Conservation (phyloP, 2,888 invertebrate genomes). For the Omphaloscelis lunosa region DNA sequence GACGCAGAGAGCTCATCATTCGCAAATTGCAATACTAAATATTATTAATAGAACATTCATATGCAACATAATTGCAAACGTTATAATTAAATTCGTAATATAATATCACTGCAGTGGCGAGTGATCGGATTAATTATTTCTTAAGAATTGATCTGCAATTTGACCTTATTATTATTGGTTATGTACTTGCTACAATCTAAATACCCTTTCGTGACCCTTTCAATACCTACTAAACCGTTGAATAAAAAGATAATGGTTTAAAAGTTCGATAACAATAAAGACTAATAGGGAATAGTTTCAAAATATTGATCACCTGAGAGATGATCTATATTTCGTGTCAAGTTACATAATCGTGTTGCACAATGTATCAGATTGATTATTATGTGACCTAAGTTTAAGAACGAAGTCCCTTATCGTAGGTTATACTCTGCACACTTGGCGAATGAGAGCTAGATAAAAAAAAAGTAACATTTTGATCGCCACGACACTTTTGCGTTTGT, state of each 20-base stretch:
- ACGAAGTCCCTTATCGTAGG: background rate
- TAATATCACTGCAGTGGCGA: constrained; percentile 42
- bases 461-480: too few relatives aligned
- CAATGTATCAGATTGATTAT: background rate
- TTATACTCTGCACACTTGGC: background rate
- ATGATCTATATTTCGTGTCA: background rate
- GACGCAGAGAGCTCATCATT: background rate
- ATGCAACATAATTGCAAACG: constrained; percentile 4
- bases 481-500: too few relatives aligned
- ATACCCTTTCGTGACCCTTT: too few relatives aligned
- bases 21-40: background rate
- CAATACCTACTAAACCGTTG: constrained; percentile 6
- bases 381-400: background rate
- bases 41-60: background rate
- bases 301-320: background rate
- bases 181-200: background rate
- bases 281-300: background rate
- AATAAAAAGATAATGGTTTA: constrained; percentile 6
- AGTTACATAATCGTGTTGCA: background rate
- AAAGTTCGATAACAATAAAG: constrained; percentile 5
- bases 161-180: constrained; percentile 38
- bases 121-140: constrained; percentile 46
- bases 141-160: constrained; percentile 1
- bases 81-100: constrained; percentile 22
- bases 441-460: background rate